Evolutionary conservation across 2,113 vertebrate species (phyloP).

Genomic region (Haliaeetus leucogaster): DNA sequence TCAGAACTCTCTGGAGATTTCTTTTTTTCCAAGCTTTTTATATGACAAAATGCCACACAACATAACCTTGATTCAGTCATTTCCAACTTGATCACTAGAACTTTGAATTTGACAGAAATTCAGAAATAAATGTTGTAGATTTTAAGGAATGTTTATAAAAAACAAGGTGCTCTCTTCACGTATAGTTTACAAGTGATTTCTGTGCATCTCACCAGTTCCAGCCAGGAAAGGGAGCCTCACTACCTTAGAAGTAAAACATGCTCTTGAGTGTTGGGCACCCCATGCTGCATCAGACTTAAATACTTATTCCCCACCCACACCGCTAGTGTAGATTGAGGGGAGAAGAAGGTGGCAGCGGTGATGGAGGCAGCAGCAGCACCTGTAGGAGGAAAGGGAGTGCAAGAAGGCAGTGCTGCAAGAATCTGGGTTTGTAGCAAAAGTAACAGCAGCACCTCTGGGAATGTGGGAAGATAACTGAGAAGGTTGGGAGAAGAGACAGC

Average conservation of each 20-base stretch:
- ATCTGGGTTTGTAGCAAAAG: neutral
- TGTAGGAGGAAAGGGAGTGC: neutral
- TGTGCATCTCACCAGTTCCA: neutral
- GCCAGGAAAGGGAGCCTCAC: neutral
- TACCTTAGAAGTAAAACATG: neutral
- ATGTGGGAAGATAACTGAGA: neutral
- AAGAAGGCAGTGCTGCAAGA: neutral
- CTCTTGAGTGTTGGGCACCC: neutral
- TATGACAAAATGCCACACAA: neutral
- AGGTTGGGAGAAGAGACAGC: neutral
- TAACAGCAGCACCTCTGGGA: neutral
- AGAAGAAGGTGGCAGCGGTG: neutral
- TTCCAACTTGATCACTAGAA: neutral
- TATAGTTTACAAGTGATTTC: neutral
- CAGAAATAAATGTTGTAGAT: neutral
- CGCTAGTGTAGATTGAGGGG: neutral
- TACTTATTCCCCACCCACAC: neutral
- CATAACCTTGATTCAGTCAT: neutral
- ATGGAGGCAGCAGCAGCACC: neutral
- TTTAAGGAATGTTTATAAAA: neutral
- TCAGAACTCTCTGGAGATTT: neutral
- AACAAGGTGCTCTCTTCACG: neutral
- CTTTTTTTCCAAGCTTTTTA: neutral
- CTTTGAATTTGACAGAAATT: neutral
- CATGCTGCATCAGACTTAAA: neutral